Evolutionary conservation across 2,888 invertebrate genomes (phyloP).

Genomic region (Ophion obscuratus): DNA sequence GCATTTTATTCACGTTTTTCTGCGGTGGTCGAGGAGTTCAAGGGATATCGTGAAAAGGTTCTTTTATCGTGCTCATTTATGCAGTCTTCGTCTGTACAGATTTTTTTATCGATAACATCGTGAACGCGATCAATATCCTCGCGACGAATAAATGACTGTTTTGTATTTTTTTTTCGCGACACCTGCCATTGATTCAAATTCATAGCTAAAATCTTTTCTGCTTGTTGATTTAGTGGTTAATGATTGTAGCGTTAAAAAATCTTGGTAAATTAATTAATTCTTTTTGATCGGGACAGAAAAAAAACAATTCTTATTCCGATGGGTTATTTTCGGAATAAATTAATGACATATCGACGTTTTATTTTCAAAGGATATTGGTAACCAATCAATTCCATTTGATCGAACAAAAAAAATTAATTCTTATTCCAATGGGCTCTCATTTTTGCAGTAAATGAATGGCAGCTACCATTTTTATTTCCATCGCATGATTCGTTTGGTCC

Average conservation of each 20-base stretch:
- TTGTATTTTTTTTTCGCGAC: neutral
- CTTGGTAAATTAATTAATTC: neutral
- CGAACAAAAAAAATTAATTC: neutral
- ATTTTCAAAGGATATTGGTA: neutral
- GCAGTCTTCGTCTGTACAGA: neutral
- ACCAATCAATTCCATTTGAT: neutral
- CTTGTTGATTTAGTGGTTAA: neutral
- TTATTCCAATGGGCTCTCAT: neutral
- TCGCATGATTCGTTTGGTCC: neutral
- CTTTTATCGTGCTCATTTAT: slow-evolving; percentile 1
- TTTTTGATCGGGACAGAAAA: neutral
- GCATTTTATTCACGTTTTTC: slow-evolving; percentile 42
- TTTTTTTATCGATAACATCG: slow-evolving; percentile 2
- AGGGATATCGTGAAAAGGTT: slow-evolving; percentile 4
- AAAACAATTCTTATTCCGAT: neutral
- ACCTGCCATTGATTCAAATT: neutral
- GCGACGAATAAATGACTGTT: neutral
- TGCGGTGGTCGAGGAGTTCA: slow-evolving; percentile 24
- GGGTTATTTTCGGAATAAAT: neutral
- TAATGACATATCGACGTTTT: neutral
- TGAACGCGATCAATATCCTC: neutral
- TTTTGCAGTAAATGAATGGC: neutral
- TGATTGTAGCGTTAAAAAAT: neutral
- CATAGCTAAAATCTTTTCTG: neutral
- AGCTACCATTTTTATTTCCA: neutral